Conservation (phyloP, 2,888 invertebrate genomes). For the Drosophila gaucha region DNA sequence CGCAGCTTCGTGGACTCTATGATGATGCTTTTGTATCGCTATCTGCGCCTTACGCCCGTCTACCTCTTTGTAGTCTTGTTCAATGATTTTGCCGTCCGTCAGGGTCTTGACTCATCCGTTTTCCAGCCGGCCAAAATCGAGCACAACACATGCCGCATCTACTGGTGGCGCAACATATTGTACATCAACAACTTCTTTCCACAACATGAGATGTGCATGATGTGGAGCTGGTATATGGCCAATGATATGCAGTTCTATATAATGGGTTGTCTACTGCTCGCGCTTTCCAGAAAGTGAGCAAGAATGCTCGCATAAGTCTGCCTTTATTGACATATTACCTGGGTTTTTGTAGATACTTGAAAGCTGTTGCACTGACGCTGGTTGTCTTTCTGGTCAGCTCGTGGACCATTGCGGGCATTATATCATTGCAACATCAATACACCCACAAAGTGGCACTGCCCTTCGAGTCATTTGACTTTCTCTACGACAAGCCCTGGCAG, state of each 20-base stretch:
- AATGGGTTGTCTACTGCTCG: constrained; percentile 88
- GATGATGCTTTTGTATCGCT: constrained; percentile 87
- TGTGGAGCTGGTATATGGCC: constrained; percentile 93
- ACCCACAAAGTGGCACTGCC: constrained; percentile 91
- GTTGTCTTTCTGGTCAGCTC: constrained; percentile 88
- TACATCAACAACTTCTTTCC: constrained; percentile 93
- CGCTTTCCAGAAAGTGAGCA: constrained; percentile 89
- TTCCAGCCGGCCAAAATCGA: constrained; percentile 89
- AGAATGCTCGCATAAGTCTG: neutral
- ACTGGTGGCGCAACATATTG: constrained; percentile 94
- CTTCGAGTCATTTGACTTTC: constrained; percentile 92
- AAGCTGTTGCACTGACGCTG: constrained; percentile 87
- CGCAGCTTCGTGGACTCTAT: constrained; percentile 70
- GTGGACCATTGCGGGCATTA: constrained; percentile 90
- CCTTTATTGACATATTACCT: neutral
- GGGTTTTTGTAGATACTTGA: constrained; percentile 86
- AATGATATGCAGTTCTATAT: constrained; percentile 92
- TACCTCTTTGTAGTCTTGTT: constrained; percentile 92
- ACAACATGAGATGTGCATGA: constrained; percentile 91
- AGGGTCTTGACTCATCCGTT: constrained; percentile 89
- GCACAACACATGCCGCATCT: constrained; percentile 90
- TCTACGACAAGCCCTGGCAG: constrained; percentile 94
- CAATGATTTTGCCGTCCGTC: constrained; percentile 89
- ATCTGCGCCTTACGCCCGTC: constrained; percentile 91
- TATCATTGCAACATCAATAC: constrained; percentile 91